Evolutionary conservation across 2,888 invertebrate species (phyloP).

Genomic region (Frankliniella intonsa): DNA sequence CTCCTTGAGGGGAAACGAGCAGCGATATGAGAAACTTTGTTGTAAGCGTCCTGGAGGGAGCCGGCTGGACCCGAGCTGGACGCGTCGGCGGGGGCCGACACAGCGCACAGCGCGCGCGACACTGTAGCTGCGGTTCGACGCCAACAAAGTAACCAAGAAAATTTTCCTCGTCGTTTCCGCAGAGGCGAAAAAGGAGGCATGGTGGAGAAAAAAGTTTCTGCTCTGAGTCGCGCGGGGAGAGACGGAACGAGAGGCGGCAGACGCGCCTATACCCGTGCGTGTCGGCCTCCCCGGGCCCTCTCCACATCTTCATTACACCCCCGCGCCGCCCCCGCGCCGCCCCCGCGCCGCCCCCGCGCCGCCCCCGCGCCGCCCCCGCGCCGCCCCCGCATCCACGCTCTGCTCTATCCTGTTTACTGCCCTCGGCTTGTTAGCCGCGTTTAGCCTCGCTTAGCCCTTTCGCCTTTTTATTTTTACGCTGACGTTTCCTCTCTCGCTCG

Average conservation of each 20-base stretch:
- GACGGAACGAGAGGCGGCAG: too few species aligned
- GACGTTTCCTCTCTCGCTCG: background rate
- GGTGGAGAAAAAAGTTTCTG: too few species aligned
- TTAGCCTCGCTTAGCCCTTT: background rate
- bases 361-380: background rate
- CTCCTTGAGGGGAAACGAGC: background rate
- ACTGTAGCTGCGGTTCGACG: too few species aligned
- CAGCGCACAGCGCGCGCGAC: too few species aligned
- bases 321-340: background rate
- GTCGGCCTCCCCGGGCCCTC: too few species aligned
- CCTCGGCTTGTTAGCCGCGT: background rate
- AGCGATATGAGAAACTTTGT: background rate
- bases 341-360: background rate
- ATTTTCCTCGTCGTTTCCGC: too few species aligned
- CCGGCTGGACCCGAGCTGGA: background rate
- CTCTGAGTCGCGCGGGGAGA: too few species aligned
- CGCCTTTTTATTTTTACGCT: conserved; percentile 1
- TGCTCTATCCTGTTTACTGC: background rate
- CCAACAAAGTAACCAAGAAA: too few species aligned
- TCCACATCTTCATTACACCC: background rate
- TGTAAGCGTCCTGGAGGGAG: background rate
- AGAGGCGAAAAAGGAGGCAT: too few species aligned
- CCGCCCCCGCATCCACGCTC: background rate
- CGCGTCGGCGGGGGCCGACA: background rate
- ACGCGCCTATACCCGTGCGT: too few species aligned